A percentile compares a stretch with the other conserved stretches of the same genome.
Conservation (phyloP, 2,797 vertebrate genomes). For the Galago senegalensis region DNA sequence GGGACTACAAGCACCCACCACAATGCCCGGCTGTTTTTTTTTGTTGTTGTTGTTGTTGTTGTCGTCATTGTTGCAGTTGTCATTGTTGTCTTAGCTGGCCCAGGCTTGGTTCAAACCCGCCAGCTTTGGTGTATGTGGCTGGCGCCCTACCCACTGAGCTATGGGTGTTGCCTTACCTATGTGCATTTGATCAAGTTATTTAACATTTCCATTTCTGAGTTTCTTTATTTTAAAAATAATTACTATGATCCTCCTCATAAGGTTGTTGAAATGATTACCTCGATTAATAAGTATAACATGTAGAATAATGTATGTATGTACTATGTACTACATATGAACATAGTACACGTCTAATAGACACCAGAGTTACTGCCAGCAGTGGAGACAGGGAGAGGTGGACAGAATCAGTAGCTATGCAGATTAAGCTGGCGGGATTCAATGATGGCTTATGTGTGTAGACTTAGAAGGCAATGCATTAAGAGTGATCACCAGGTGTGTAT, state of each 20-base stretch:
- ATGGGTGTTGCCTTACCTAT: neutral
- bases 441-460: neutral
- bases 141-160: no score
- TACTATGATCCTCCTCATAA: neutral
- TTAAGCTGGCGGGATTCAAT: neutral
- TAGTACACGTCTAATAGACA: neutral
- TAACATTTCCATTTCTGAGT: neutral
- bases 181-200: slow-evolving; percentile 18
- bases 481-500: neutral
- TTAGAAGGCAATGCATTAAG: neutral
- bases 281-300: neutral
- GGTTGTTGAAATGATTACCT: neutral
- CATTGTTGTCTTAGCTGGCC: no score
- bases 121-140: no score
- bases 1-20: no score
- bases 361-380: neutral
- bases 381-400: neutral
- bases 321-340: no score
- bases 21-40: no score
- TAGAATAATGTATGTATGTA: neutral
- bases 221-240: slow-evolving; percentile 26
- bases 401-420: neutral
- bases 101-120: no score
- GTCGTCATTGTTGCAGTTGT: no score
- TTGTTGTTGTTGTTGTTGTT: no score